phyloP scores from a whole-genome alignment of 2,797 vertebrate species.

The Thalassophryne amazonica region DNA sequence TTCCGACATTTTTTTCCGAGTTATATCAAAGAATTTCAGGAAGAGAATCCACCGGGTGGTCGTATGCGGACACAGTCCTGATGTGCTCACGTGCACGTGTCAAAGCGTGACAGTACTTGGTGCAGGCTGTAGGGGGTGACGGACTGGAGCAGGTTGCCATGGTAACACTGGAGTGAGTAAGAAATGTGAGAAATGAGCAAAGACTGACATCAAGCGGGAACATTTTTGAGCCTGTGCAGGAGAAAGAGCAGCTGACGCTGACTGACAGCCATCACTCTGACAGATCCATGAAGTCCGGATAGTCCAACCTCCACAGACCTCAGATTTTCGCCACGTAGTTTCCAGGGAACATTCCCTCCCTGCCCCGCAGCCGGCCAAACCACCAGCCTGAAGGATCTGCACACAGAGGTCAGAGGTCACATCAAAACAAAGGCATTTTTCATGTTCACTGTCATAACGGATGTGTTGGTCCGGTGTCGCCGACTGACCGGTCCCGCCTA shows the following conservation, averaged over 20 bases:
- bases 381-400: slow-evolving; percentile 86
- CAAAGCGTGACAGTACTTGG: no score
- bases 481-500: no score
- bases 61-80: no score
- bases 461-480: no score
- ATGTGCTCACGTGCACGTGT: no score
- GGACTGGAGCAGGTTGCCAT: background rate
- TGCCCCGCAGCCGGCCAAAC: slow-evolving; percentile 79
- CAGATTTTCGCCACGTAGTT: slow-evolving; percentile 87
- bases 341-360: slow-evolving; percentile 84
- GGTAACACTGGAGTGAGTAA: slow-evolving; percentile 2
- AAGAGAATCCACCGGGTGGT: no score
- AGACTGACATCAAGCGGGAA: background rate
- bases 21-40: no score
- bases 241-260: background rate
- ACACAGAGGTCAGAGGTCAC: background rate
- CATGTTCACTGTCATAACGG: no score
- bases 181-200: background rate
- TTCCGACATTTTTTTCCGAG: no score
- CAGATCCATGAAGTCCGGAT: background rate
- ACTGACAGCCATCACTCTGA: background rate
- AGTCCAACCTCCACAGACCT: background rate
- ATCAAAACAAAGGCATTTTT: no score
- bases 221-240: no score
- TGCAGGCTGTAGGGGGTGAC: no score